Evolutionary conservation across 2,888 invertebrate species (phyloP).

Genomic region (Dolichopus griseipennis): DNA sequence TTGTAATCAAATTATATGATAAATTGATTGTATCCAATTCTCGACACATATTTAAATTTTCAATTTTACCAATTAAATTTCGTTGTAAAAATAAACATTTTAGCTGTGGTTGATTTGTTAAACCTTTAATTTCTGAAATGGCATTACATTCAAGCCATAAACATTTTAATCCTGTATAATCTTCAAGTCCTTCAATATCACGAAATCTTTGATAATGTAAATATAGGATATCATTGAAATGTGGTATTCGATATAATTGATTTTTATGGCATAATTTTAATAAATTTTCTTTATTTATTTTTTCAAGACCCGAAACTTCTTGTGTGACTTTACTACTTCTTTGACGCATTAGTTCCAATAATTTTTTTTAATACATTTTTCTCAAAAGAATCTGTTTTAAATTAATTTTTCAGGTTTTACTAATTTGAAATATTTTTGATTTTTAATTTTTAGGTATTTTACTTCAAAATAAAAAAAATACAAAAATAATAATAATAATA

Average conservation of each 20-base stretch:
- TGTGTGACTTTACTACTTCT: no score
- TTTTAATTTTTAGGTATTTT: no score
- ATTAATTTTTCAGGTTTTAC: no score
- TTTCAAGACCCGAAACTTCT: constrained; percentile 33
- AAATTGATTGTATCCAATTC: constrained; percentile 77
- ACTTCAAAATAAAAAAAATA: no score
- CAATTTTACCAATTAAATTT: constrained; percentile 73
- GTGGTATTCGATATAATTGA: constrained; percentile 77
- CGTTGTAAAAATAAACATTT: constrained; percentile 82
- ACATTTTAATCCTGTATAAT: constrained; percentile 83
- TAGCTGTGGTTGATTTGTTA: constrained; percentile 65
- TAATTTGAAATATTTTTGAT: no score
- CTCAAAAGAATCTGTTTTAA: no score
- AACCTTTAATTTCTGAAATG: constrained; percentile 72
- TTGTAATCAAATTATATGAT: constrained; percentile 71
- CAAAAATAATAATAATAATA: no score
- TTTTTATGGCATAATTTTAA: constrained; percentile 74
- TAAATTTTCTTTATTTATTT: constrained; percentile 77
- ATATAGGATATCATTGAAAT: constrained; percentile 86
- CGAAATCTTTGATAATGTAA: constrained; percentile 84
- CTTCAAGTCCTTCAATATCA: constrained; percentile 84
- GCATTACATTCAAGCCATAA: constrained; percentile 91
- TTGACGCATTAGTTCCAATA: no score
- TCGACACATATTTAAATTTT: constrained; percentile 66
- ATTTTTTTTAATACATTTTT: no score